phyloP scores from a whole-genome alignment of 2,888 invertebrate species.

The Leucozona laternaria region DNA sequence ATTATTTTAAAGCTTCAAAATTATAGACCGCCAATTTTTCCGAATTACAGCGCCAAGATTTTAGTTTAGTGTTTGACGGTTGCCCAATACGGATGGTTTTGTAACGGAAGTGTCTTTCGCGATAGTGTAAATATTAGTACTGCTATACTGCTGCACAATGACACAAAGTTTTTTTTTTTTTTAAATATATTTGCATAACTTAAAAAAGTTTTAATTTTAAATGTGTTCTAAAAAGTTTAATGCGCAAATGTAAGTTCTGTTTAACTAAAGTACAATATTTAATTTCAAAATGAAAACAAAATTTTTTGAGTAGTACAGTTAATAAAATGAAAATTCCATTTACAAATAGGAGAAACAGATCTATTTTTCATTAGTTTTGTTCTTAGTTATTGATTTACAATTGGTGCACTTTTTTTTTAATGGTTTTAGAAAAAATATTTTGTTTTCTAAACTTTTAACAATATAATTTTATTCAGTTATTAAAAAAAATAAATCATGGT shows the following conservation, averaged over 20 bases:
- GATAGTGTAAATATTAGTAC: not conserved
- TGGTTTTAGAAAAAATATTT: too few relatives aligned
- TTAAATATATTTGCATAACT: not conserved
- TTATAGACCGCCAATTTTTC: conserved; percentile 51
- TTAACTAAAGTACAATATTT: not conserved
- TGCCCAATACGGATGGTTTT: conserved; percentile 30
- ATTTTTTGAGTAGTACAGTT: not conserved
- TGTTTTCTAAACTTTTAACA: too few relatives aligned
- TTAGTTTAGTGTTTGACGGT: conserved; percentile 47
- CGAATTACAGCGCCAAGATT: conserved; percentile 44
- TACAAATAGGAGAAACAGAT: not conserved
- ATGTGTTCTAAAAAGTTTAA: not conserved
- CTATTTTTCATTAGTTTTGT: not conserved
- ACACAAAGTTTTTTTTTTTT: not conserved
- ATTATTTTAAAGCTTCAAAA: conserved; percentile 10
- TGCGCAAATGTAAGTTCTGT: not conserved
- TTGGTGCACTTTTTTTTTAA: too few relatives aligned
- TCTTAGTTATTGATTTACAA: too few relatives aligned
- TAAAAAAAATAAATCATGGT: too few relatives aligned
- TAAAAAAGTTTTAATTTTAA: not conserved
- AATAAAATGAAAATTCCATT: not conserved
- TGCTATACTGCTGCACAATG: conserved; percentile 24
- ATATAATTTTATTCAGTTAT: too few relatives aligned
- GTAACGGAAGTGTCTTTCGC: not conserved
- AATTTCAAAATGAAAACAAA: not conserved